Evolutionary conservation across 2,888 invertebrate species (phyloP).

Genomic region (Euzophera pinguis): DNA sequence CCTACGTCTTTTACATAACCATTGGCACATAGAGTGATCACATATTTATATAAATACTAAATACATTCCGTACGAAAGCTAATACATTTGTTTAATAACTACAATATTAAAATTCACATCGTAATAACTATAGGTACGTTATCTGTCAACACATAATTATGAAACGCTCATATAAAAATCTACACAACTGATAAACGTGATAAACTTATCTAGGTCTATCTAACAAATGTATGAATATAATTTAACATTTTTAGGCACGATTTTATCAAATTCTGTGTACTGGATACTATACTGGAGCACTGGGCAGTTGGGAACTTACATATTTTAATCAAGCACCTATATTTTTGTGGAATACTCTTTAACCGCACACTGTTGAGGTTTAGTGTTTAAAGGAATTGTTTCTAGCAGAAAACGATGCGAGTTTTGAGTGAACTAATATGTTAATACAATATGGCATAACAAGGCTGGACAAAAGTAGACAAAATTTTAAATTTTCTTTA

Average conservation of each 20-base stretch:
- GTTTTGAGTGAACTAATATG: too few relatives aligned
- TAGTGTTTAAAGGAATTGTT: not conserved
- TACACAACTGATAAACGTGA: conserved; percentile 47
- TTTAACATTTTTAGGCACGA: conserved; percentile 64
- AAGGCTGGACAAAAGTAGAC: too few relatives aligned
- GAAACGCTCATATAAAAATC: conserved; percentile 69
- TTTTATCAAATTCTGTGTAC: conserved; percentile 53
- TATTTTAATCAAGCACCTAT: conserved; percentile 32
- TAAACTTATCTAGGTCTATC: conserved; percentile 36
- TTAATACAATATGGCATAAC: too few relatives aligned
- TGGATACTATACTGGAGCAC: conserved; percentile 43
- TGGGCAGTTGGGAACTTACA: conserved; percentile 28
- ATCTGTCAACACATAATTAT: conserved; percentile 53
- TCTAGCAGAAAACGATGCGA: not conserved
- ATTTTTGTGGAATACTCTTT: conserved; percentile 13
- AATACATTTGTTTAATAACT: conserved; percentile 32
- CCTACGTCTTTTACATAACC: conserved; percentile 61
- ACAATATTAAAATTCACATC: conserved; percentile 45
- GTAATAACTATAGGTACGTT: conserved; percentile 40
- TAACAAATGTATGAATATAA: conserved; percentile 63
- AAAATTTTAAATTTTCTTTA: too few relatives aligned
- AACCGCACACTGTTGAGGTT: conserved; percentile 10
- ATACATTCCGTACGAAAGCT: conserved; percentile 50
- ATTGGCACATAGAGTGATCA: conserved; percentile 74
- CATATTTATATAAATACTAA: conserved; percentile 58